These are phyloP conservation scores for Alviniconcha marisindica DNA, from an alignment of 1,140 invertebrate species.

Conservation along the genomic window DNA sequence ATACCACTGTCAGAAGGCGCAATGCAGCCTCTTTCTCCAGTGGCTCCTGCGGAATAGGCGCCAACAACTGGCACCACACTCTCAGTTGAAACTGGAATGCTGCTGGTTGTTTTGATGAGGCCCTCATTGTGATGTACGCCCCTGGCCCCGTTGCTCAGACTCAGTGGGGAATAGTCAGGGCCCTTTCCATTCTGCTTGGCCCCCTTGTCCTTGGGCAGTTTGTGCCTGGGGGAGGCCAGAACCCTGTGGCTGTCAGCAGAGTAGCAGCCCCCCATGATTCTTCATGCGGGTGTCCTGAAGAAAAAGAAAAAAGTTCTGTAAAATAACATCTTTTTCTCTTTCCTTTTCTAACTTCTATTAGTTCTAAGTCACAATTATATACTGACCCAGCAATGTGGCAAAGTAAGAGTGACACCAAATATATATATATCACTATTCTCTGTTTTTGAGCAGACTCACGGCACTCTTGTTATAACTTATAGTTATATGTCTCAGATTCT, in stretches of 20 bases:
- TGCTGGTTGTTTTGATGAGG: neutral
- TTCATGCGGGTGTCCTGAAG: neutral
- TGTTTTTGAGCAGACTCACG: too few species aligned
- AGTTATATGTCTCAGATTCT: too few species aligned
- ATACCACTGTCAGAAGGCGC: conserved; percentile 57
- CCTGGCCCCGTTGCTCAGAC: neutral
- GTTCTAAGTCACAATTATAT: too few species aligned
- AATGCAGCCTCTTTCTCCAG: conserved; percentile 17
- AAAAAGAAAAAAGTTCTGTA: too few species aligned
- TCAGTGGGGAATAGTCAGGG: neutral
- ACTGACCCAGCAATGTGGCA: too few species aligned
- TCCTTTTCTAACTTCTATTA: too few species aligned
- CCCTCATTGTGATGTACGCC: neutral
- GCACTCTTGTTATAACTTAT: too few species aligned
- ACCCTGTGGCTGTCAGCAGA: conserved; percentile 5
- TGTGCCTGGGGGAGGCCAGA: neutral
- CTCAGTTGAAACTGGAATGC: neutral
- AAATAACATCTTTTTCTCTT: too few species aligned
- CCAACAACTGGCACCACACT: too few species aligned
- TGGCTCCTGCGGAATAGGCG: too few species aligned
- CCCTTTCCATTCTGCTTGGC: neutral
- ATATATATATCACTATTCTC: too few species aligned
- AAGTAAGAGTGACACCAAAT: too few species aligned
- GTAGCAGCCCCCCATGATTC: conserved; percentile 41
- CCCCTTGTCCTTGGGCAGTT: neutral